Conservation (phyloP, 2,113 vertebrate species). For the Percopsis transmontana region DNA sequence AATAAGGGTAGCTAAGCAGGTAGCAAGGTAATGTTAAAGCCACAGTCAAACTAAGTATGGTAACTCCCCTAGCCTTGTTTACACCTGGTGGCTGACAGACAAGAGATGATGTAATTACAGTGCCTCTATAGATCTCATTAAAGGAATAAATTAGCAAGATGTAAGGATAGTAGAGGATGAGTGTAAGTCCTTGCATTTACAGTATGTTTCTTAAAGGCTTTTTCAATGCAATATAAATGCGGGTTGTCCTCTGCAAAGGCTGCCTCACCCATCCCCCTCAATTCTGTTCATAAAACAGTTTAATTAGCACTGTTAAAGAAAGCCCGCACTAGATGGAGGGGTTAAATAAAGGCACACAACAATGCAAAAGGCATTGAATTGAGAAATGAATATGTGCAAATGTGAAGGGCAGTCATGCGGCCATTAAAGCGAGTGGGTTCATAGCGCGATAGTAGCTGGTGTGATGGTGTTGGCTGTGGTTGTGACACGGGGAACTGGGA, state of each 20-base stretch:
- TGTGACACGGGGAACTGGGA: slow-evolving; percentile 28
- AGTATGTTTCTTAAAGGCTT: not conserved
- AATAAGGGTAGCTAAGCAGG: not conserved
- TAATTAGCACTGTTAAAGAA: not conserved
- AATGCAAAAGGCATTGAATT: slow-evolving; percentile 2
- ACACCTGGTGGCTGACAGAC: slow-evolving; percentile 23
- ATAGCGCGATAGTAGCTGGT: slow-evolving; percentile 12
- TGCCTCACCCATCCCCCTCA: not conserved
- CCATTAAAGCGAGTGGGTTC: not conserved
- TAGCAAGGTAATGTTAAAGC: not conserved
- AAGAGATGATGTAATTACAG: slow-evolving; percentile 9
- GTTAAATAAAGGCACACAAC: not conserved
- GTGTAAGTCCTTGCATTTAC: not conserved
- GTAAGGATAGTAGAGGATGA: slow-evolving; percentile 12
- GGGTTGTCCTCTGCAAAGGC: not conserved
- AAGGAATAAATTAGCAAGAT: slow-evolving; percentile 31
- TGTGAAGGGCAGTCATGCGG: not conserved
- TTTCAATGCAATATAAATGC: not conserved
- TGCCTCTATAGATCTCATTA: slow-evolving; percentile 8
- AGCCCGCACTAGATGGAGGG: not conserved
- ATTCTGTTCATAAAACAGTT: not conserved
- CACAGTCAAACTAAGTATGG: slow-evolving; percentile 13
- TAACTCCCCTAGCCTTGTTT: slow-evolving; percentile 31
- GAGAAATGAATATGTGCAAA: not conserved
- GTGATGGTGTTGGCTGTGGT: slow-evolving; percentile 41